Evolutionary conservation across 1,140 invertebrate species (phyloP), one percentile per base, ranked within the genome.

Genomic region (Drosophila kepulauana): DNA sequence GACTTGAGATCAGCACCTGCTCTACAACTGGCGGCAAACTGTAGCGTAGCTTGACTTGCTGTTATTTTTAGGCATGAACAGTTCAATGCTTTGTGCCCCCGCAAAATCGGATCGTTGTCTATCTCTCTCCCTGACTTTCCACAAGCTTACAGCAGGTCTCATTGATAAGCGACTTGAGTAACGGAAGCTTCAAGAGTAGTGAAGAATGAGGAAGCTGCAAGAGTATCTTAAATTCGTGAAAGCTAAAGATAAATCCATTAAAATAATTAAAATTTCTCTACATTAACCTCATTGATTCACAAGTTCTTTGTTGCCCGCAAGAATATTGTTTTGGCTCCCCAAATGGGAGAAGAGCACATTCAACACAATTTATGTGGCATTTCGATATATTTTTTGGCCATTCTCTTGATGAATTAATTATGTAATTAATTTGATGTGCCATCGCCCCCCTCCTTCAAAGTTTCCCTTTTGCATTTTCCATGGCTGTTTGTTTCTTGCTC

Each of bases 61-160:
- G n/a, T 46, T 73, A 73, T 73, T 73, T 73, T 73, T 73, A 73
- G 62, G n/a, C 54, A 73, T 73, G 70, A 73, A 51, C 54, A 45
- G 38, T 59, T 41, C 8, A 5, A 33, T 15, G 10, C 0, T 5
- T 1, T 7, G 5, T 15, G 30, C 46, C 61, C 28, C 30, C 46
- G 33, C 7, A 7, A 35, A 3, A 15, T 28, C 49, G 2, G 16
- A 16, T 54, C 1, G 1, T 13, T 38, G 7, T 2, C 2, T 38
- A 7, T 38, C 35, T 33, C 7, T 33, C 30, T 6, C 30, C 11
- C 11, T 41, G 11, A 3, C 10, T 41, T 7, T 10, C 8, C 38
- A 41, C 38, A 10, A 7, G 16, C 51, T 35, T 6, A 33, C 33
- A 25, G 25, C n/a, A 33, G 5, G 51, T 54, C 1, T 8, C 35